These are phyloP conservation scores for Mylabris sibirica DNA, from an alignment of 2,888 invertebrate genomes.

Conservation along the genomic window DNA sequence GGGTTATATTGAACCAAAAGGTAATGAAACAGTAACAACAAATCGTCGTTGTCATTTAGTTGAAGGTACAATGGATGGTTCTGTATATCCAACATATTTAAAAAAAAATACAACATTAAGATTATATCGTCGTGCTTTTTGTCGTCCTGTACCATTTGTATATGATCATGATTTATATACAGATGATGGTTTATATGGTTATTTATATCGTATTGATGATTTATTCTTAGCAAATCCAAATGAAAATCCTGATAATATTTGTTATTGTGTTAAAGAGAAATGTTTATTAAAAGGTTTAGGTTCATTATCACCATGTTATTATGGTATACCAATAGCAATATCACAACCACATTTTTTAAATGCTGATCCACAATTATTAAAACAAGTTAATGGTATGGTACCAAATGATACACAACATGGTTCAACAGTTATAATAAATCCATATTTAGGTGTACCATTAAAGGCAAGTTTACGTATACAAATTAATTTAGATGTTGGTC, in stretches of 20 bases:
- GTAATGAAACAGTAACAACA: slow-evolving; percentile 45
- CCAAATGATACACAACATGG: slow-evolving; percentile 68
- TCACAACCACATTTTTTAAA: slow-evolving; percentile 71
- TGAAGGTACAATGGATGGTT: slow-evolving; percentile 75
- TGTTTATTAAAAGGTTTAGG: slow-evolving; percentile 73
- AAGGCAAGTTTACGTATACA: slow-evolving; percentile 72
- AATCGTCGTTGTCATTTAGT: slow-evolving; percentile 73
- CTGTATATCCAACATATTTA: slow-evolving; percentile 72
- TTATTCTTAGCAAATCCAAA: slow-evolving; percentile 67
- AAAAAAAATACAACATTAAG: slow-evolving; percentile 65
- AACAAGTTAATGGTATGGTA: slow-evolving; percentile 68
- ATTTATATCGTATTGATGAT: slow-evolving; percentile 69
- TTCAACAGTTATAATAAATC: slow-evolving; percentile 72
- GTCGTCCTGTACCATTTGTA: slow-evolving; percentile 70
- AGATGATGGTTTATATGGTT: slow-evolving; percentile 66
- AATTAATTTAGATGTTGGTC: slow-evolving; percentile 74
- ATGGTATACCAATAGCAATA: slow-evolving; percentile 74
- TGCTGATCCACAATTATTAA: slow-evolving; percentile 67
- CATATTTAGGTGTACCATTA: slow-evolving; percentile 74
- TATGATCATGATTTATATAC: slow-evolving; percentile 57
- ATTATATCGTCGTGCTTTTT: slow-evolving; percentile 78
- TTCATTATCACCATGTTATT: slow-evolving; percentile 64
- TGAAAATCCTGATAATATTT: slow-evolving; percentile 68
- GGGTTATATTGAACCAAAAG: slow-evolving; percentile 64
- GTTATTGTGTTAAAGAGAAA: slow-evolving; percentile 73